Evolutionary conservation across 2,888 invertebrate species (phyloP), one percentile per base, ranked within the genome.

Genomic region (Ariolimax columbianus): DNA sequence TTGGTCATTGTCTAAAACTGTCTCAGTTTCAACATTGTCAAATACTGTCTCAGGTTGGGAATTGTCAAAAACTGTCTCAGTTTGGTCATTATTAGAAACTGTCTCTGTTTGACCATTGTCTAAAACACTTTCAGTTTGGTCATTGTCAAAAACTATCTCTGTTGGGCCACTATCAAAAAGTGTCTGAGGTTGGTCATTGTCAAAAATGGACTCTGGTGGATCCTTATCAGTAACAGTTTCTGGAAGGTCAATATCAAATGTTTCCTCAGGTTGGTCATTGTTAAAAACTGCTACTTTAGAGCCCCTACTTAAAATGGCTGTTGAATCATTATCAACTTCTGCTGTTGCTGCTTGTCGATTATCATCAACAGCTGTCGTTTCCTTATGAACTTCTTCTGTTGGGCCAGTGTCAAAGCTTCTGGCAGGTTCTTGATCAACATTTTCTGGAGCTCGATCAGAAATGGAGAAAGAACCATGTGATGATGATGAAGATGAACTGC

Each of bases 381-480:
- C 30, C 47, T 33, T 75, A 30, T 43, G n/a, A 75, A 19, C 72
- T 47, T 38, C 59, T 59, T 26, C 14, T 59, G 55, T 59, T 59
- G 19, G 23, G 23, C 59, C 36, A 26, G 30, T 33, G 17, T 30
- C 19, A 47, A 47, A 4, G 17, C 33, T 1, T 3, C 19, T 75
- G 0, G 73, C 55, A n/a, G 84, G 66, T 33, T 75, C 80, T 19
- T 43, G 80, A 36, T n/a, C 75, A 0, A n/a, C 47, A 77, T 51
- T 80, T 4, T 75, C 17, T 47, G 36, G 80, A 0, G 47, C 75
- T 66, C 59, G 33, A 47, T 80, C 75, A 17, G n/a, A 30, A 14
- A 84, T 30, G 33, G 51, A 30, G 11, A 73, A 75, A 63, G 84
- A 80, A n/a, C 80, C 80, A 26, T n/a, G 63, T 43, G 84, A 84